phyloP scores from a whole-genome alignment of 2,797 vertebrate species.

The Eremophila alpestris region DNA sequence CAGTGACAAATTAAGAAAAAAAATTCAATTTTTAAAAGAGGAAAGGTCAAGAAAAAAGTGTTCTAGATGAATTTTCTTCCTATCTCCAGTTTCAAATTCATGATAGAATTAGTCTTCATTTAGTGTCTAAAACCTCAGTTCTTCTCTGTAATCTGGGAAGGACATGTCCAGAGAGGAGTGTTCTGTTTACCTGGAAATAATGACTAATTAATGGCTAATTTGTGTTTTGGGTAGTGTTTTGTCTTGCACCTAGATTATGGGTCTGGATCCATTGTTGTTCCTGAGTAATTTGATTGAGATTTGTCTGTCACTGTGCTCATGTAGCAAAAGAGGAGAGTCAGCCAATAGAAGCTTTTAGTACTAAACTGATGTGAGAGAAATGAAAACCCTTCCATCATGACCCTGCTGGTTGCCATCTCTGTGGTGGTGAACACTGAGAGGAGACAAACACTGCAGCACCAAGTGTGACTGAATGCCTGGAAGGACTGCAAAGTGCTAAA shows the following conservation, averaged over 20 bases:
- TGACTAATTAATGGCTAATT: background rate
- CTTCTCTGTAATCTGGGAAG: background rate
- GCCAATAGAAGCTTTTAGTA: background rate
- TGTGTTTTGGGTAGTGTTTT: background rate
- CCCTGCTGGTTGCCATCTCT: background rate
- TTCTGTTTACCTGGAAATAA: background rate
- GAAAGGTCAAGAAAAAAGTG: background rate
- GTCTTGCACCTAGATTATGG: background rate
- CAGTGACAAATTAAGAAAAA: background rate
- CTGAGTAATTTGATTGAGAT: background rate
- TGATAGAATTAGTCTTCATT: background rate
- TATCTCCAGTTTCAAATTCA: background rate
- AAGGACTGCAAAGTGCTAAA: conserved; percentile 33
- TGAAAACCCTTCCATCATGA: background rate
- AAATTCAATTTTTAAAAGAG: background rate
- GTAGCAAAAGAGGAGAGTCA: background rate
- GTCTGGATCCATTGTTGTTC: no score
- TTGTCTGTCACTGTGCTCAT: background rate
- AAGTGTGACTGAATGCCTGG: conserved; percentile 30
- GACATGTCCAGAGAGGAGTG: background rate
- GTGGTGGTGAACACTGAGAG: background rate
- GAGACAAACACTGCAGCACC: background rate
- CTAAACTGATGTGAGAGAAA: background rate
- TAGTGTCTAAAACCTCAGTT: background rate
- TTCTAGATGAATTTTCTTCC: background rate